phyloP scores from a whole-genome alignment of 2,888 invertebrate species.

The Psococerastis gibbosa region DNA sequence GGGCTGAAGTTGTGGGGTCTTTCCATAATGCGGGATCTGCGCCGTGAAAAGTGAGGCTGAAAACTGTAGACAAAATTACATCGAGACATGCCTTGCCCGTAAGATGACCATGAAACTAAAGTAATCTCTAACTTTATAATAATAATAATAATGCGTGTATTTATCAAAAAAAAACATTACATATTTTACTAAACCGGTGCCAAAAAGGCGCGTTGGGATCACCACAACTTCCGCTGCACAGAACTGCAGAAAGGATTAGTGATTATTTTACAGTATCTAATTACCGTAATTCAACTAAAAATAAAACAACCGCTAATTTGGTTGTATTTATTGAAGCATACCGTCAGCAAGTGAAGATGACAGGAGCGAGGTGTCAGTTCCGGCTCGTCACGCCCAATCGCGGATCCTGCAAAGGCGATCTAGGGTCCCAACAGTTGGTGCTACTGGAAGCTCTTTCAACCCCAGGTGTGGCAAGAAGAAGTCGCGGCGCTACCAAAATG shows the following conservation, averaged over 20 bases:
- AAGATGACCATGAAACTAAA: too few species aligned
- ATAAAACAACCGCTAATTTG: background rate
- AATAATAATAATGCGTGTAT: too few species aligned
- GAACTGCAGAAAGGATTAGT: background rate
- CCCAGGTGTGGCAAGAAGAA: slow-evolving; percentile 4
- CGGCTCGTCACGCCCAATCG: background rate
- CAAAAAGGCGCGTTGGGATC: background rate
- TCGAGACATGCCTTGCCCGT: too few species aligned
- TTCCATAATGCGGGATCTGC: too few species aligned
- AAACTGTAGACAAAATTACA: too few species aligned
- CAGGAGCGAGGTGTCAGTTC: background rate
- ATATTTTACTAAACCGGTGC: too few species aligned
- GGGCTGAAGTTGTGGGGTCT: too few species aligned
- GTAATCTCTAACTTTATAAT: too few species aligned
- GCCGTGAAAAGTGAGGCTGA: too few species aligned
- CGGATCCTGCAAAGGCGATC: background rate
- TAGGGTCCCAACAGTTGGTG: slow-evolving; percentile 4
- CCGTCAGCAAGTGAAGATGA: slow-evolving; percentile 8
- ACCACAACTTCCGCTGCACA: background rate
- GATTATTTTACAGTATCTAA: background rate
- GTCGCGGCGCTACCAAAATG: slow-evolving; percentile 4
- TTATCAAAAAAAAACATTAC: too few species aligned
- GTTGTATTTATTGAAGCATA: background rate
- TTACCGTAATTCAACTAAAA: too few species aligned
- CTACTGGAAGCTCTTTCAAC: background rate